These are phyloP conservation scores for Dasypus novemcinctus DNA, from an alignment of 2,113 vertebrate genomes.

Conservation along the genomic window DNA sequence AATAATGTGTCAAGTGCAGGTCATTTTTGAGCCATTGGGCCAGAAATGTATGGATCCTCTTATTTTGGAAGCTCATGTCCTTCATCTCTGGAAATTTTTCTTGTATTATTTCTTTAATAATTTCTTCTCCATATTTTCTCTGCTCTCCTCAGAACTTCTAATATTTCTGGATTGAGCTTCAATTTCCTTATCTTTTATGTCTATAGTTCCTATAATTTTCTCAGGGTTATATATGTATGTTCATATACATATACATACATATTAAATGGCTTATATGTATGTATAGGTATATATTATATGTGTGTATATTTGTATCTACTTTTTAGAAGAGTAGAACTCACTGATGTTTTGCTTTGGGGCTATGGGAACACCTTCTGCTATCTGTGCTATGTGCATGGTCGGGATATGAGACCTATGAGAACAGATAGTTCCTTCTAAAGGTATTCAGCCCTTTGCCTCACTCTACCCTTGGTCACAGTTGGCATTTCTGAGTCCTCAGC, in stretches of 20 bases:
- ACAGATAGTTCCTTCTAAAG: neutral
- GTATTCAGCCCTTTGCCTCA: neutral
- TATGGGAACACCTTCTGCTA: neutral
- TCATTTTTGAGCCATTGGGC: neutral
- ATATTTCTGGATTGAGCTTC: neutral
- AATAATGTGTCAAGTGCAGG: neutral
- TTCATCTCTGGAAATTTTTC: neutral
- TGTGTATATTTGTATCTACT: neutral
- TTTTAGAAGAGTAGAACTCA: neutral
- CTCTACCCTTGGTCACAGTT: neutral
- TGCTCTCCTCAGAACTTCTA: neutral
- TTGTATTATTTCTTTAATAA: neutral
- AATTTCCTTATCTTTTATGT: neutral
- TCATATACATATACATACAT: no score
- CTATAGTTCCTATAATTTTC: neutral
- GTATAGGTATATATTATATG: neutral
- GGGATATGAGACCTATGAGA: neutral
- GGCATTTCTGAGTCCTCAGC: neutral
- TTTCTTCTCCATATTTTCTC: neutral
- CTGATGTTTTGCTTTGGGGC: neutral
- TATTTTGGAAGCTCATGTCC: neutral
- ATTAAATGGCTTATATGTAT: neutral
- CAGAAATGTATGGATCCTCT: neutral
- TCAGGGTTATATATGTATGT: no score
- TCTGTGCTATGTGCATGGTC: neutral